Evolutionary conservation across 2,113 vertebrate species (phyloP).

Genomic region (Riparia riparia): DNA sequence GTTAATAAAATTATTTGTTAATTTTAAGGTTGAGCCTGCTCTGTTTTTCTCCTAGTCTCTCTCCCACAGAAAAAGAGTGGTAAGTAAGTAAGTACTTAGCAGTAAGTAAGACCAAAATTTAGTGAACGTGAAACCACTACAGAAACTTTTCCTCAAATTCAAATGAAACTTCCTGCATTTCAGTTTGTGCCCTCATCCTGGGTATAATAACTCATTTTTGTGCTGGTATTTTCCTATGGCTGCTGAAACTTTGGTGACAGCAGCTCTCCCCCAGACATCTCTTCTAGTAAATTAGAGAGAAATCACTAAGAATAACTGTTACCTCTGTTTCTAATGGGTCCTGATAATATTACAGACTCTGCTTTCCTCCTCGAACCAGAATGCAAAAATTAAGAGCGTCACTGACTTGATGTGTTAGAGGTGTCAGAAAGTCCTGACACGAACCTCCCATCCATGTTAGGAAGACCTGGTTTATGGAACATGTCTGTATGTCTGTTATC

Average conservation of each 20-base stretch:
- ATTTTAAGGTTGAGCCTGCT: too few species aligned
- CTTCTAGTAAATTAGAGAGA: not conserved
- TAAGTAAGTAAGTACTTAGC: too few species aligned
- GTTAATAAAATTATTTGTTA: too few species aligned
- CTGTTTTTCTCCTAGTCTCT: too few species aligned
- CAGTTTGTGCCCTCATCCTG: not conserved
- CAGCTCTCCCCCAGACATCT: not conserved
- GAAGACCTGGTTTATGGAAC: not conserved
- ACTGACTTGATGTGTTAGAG: not conserved
- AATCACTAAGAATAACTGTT: not conserved
- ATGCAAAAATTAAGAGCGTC: not conserved
- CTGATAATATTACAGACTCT: not conserved
- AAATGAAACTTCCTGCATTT: not conserved
- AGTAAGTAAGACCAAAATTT: too few species aligned
- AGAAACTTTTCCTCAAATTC: not conserved
- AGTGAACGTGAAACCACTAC: too few species aligned
- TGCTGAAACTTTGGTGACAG: not conserved
- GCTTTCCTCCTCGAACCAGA: rapidly evolving
- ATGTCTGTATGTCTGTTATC: not conserved
- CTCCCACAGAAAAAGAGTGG: too few species aligned
- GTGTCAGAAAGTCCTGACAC: not conserved
- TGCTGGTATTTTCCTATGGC: not conserved
- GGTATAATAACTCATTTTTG: not conserved
- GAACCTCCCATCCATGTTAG: rapidly evolving
- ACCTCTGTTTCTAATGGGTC: not conserved